phyloP scores from a whole-genome alignment of 2,113 vertebrate genomes.

The Esox niger region DNA sequence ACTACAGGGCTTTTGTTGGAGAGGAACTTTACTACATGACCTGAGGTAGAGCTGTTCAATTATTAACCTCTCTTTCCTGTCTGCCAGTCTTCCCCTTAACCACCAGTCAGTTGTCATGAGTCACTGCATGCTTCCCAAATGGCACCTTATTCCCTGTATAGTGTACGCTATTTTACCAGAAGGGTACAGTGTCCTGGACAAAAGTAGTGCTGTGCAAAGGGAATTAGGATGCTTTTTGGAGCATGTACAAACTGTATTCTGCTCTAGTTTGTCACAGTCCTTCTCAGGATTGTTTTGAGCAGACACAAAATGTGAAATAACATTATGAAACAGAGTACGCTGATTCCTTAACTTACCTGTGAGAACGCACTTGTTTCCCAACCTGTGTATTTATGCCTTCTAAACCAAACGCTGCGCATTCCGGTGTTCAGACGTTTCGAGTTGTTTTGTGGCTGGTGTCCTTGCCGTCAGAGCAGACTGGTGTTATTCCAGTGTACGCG shows the following conservation, averaged over 20 bases:
- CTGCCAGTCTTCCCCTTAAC: no score
- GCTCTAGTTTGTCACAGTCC: not conserved
- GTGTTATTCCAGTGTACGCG: not conserved
- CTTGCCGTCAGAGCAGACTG: not conserved
- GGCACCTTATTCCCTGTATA: no score
- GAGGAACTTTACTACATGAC: slow-evolving; percentile 12
- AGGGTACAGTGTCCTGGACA: no score
- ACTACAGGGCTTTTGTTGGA: not conserved
- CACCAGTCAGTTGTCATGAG: not conserved
- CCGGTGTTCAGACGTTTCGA: not conserved
- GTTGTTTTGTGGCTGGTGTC: not conserved
- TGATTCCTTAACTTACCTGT: no score
- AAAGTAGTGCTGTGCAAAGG: no score
- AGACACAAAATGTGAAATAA: no score
- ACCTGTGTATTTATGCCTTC: no score
- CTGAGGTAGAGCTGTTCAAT: slow-evolving; percentile 33
- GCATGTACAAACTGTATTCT: not conserved
- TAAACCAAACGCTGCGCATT: not conserved
- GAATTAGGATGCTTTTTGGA: no score
- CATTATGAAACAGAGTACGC: no score
- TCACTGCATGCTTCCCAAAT: not conserved
- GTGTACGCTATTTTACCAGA: no score
- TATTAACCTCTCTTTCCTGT: slow-evolving; percentile 27
- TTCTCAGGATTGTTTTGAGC: no score
- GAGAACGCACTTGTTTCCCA: no score